phyloP scores from a whole-genome alignment of 1,140 invertebrate species.

The Contarinia nasturtii region DNA sequence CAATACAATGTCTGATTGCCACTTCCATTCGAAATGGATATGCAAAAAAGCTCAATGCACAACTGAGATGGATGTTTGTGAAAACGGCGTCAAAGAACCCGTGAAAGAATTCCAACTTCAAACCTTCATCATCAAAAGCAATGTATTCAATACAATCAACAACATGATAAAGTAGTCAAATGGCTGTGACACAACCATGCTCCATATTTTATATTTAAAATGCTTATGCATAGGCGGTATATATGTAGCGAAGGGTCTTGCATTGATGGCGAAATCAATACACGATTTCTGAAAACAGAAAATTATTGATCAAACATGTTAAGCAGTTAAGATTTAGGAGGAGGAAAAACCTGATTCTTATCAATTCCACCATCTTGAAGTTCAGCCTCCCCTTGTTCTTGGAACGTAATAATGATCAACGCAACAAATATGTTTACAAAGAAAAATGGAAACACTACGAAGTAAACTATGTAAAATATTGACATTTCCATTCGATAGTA shows the following conservation, averaged over 20 bases:
- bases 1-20: no score
- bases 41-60: no score
- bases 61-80: no score
- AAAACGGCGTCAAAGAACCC: no score
- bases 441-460: slow-evolving; percentile 99
- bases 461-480: slow-evolving; percentile 99
- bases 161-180: slow-evolving; percentile 99
- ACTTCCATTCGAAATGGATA: no score
- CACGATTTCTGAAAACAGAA: slow-evolving; percentile 86
- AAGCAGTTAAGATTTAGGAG: not conserved
- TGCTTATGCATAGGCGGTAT: slow-evolving; percentile 97
- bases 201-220: slow-evolving; percentile 96
- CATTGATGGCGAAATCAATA: slow-evolving; percentile 99
- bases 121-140: slow-evolving; percentile 99
- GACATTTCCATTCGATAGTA: slow-evolving; percentile 99
- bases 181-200: slow-evolving; percentile 90
- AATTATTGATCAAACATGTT: not conserved
- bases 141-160: slow-evolving; percentile 95
- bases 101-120: no score
- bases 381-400: slow-evolving; percentile 99
- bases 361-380: slow-evolving; percentile 98
- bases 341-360: slow-evolving; percentile 85
- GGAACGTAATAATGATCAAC: slow-evolving; percentile 99
- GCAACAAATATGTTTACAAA: slow-evolving; percentile 99
- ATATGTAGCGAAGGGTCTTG: slow-evolving; percentile 89